These are phyloP conservation scores for Acanthacorydalis orientalis DNA, from an alignment of 2,888 invertebrate species.

Conservation along the genomic window DNA sequence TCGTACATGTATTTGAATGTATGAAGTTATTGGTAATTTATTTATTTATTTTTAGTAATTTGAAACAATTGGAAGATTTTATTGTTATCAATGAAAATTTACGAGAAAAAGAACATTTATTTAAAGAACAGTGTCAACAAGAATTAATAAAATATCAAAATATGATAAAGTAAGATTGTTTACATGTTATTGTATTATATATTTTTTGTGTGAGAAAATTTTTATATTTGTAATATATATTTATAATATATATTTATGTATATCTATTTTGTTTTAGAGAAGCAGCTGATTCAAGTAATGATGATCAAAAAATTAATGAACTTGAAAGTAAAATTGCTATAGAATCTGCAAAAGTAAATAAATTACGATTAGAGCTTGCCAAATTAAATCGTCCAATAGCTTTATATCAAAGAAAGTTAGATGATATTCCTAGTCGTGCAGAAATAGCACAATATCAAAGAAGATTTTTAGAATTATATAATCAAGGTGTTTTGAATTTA, in stretches of 20 bases:
- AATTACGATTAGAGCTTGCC: conserved; percentile 48
- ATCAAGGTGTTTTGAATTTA: conserved; percentile 47
- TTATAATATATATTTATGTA: background rate
- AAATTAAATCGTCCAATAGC: conserved; percentile 65
- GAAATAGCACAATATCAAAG: conserved; percentile 92
- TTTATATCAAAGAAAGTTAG: conserved; percentile 67
- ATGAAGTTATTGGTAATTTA: too few species aligned
- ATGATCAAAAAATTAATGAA: conserved; percentile 25
- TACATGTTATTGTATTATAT: conserved; percentile 4
- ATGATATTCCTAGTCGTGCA: conserved; percentile 83
- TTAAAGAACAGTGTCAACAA: conserved; percentile 54
- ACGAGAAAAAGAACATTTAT: conserved; percentile 53
- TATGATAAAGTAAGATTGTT: conserved; percentile 22
- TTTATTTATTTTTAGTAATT: conserved; percentile 13
- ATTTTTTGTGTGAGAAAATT: too few species aligned
- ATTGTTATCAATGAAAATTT: conserved; percentile 53
- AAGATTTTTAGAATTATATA: conserved; percentile 88
- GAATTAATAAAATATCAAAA: conserved; percentile 38
- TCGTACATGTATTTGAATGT: background rate
- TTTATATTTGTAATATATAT: background rate
- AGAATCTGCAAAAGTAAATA: conserved; percentile 39
- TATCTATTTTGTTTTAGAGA: background rate
- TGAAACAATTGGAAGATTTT: conserved; percentile 37
- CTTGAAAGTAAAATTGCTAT: conserved; percentile 26
- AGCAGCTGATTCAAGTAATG: background rate